phyloP scores from a whole-genome alignment of 2,888 invertebrate genomes.

The Ornithoptera priamus region DNA sequence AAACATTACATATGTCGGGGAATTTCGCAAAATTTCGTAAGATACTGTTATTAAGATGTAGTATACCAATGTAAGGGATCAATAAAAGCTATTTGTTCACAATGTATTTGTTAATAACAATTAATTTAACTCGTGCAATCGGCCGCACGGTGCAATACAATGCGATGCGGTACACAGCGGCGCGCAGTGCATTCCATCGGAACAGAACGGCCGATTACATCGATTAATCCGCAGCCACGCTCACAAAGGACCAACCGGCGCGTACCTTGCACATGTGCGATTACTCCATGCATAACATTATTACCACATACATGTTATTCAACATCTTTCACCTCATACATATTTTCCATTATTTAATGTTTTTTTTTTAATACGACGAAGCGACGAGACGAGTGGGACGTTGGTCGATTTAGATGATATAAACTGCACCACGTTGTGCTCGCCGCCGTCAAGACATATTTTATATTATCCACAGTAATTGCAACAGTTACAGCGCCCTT shows the following conservation, averaged over 20 bases:
- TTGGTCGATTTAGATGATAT: no score
- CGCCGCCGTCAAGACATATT: no score
- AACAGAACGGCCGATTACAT: conserved; percentile 48
- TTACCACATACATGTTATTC: not conserved
- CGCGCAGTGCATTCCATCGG: not conserved
- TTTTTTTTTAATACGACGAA: not conserved
- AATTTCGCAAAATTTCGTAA: no score
- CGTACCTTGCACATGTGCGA: conserved; percentile 9
- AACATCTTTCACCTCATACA: not conserved
- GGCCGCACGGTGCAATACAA: not conserved
- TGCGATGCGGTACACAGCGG: not conserved
- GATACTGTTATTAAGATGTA: no score
- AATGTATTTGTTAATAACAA: not conserved
- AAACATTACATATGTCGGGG: no score
- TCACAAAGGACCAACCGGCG: conserved; percentile 46
- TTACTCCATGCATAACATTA: conserved; percentile 16
- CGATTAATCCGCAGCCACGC: conserved; percentile 59
- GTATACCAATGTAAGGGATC: no score
- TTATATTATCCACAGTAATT: no score
- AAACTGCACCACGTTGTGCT: no score
- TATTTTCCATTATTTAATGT: not conserved
- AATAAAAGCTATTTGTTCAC: not conserved
- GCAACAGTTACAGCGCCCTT: no score
- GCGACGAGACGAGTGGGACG: no score
- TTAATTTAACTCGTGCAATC: not conserved